Evolutionary conservation across 2,888 invertebrate genomes (phyloP), one percentile per base, ranked within the genome.

Genomic region (Philonicus albiceps): DNA sequence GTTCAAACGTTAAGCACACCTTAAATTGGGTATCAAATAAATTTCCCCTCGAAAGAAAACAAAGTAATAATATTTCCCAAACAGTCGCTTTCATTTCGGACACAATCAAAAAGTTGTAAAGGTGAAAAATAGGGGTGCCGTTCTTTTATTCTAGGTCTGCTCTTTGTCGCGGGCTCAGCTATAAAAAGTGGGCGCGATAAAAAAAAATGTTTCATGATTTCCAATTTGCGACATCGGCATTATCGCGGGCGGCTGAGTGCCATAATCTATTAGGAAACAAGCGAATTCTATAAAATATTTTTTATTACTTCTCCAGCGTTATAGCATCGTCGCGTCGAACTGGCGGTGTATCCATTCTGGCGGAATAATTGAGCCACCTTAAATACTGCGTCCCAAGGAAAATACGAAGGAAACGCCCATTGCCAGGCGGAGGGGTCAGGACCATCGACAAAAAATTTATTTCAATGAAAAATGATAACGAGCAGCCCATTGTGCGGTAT

Each of bases 391-490:
- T 76, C 34, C 40, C 40, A 2, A 19, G 55, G 86, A 64, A 74
- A 64, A 64, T 8, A 7, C 19, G 19, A 27, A 11, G 27, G 7
- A 75, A 75, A 75, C 53, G 49, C 49, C 74, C 49, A 74, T 31
- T 43, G 40, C 27, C 31, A 2, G 3, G 4, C 22, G 53, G 73
- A 43, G 84, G 84, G 53, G 22, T 13, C 49, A 74, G 37, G 55
- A 55, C 53, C 86, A 86, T 86, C 55, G 86, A 76, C 34, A 86
- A 53, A 81, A 78, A 81, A 78, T 86, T 86, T 86, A 86, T 86
- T 78, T 86, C 76, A 86, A 86, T 86, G 55, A 86, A 86, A 86
- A 86, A 85, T 86, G 86, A 86, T 86, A 86, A 86, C 86, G 86
- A 86, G 86, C 76, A 86, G 34, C 76, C 76, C 86, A 86, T 86